Percentiles rank a stretch among this genome's conserved stretches.
phyloP scores from a whole-genome alignment of 1,140 invertebrate species.

The Homarus americanus region DNA sequence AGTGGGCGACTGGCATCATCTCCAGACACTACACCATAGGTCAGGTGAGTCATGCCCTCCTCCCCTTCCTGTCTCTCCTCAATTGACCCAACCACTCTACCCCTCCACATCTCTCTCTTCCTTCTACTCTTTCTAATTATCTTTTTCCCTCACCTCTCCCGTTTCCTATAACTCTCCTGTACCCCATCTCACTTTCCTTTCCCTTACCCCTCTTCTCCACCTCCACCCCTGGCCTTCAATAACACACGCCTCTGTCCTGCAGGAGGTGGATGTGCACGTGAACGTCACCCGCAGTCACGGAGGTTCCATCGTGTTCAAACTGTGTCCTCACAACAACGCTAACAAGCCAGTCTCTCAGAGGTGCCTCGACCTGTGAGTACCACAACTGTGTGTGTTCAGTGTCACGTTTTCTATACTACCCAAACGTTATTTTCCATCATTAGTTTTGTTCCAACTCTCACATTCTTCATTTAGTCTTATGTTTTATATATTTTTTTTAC shows the following conservation, averaged over 20 bases:
- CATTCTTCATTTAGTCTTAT: too few species aligned
- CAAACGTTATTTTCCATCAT: too few species aligned
- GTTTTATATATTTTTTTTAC: background rate
- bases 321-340: slow-evolving; percentile 77
- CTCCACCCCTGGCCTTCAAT: too few species aligned
- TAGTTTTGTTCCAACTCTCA: too few species aligned
- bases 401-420: background rate
- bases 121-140: background rate
- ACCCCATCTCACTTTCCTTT: too few species aligned
- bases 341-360: slow-evolving; percentile 45
- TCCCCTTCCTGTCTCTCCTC: background rate
- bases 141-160: background rate
- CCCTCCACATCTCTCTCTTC: background rate
- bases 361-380: slow-evolving; percentile 68
- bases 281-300: slow-evolving; percentile 78
- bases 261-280: slow-evolving; percentile 75
- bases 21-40: slow-evolving; percentile 71
- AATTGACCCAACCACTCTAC: too few species aligned
- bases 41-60: slow-evolving; percentile 57
- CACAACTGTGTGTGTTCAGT: background rate
- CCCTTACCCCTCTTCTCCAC: too few species aligned
- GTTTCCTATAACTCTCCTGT: too few species aligned
- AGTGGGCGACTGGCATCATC: slow-evolving; percentile 74
- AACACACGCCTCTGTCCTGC: background rate
- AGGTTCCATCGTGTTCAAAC: slow-evolving; percentile 77